These are phyloP conservation scores for Calonectris borealis DNA, from an alignment of 2,113 vertebrate species.

Conservation along the genomic window DNA sequence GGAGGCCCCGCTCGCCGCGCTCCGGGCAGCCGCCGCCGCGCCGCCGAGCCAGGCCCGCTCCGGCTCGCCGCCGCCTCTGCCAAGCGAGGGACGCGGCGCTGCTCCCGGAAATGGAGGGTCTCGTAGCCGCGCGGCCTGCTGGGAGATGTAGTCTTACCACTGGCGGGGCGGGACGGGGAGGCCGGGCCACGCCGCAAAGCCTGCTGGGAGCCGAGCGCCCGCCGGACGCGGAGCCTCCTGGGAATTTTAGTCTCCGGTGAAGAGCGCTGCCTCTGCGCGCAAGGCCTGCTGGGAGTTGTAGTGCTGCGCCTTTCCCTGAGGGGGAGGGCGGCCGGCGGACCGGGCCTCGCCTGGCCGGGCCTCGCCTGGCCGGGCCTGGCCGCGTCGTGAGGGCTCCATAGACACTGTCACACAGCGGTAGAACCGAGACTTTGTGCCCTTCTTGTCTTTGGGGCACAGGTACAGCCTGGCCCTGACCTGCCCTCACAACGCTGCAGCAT, in stretches of 20 bases:
- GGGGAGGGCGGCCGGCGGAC: rapidly evolving
- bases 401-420: rapidly evolving
- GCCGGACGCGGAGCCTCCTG: not conserved
- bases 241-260: constrained; percentile 31
- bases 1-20: no score
- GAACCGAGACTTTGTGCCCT: rapidly evolving
- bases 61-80: no score
- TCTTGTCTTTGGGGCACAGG: rapidly evolving
- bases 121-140: not conserved
- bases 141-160: not conserved
- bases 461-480: no score
- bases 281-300: not conserved
- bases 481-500: rapidly evolving
- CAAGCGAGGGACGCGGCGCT: no score
- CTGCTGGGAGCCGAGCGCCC: not conserved
- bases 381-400: rapidly evolving
- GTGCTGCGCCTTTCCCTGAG: not conserved
- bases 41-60: no score
- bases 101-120: constrained; percentile 19
- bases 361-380: no score
- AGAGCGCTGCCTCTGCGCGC: rapidly evolving
- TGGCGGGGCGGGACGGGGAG: not conserved
- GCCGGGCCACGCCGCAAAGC: not conserved
- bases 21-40: no score
- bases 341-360: no score